Conservation (phyloP, 2,888 invertebrate species). For the Charanyca ferruginea region DNA sequence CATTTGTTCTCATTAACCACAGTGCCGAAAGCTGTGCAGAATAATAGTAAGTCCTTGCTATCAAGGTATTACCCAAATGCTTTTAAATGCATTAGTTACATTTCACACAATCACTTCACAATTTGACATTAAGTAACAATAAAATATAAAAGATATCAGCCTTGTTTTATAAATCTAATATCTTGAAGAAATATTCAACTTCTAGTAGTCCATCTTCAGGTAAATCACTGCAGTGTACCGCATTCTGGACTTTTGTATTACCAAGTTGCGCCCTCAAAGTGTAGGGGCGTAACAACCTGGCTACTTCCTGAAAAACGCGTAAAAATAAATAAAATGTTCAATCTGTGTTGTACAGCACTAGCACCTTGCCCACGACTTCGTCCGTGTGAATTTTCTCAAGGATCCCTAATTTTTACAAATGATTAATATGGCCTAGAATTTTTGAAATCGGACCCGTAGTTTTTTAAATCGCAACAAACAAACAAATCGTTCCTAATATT, state of each 20-base stretch:
- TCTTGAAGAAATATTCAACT: constrained; percentile 95
- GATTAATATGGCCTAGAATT: no score
- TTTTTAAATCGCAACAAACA: no score
- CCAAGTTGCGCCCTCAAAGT: constrained; percentile 97
- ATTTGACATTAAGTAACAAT: constrained; percentile 55
- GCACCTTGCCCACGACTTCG: no score
- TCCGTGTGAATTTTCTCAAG: no score
- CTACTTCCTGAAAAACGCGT: constrained; percentile 93
- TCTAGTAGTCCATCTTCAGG: constrained; percentile 96
- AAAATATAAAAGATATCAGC: constrained; percentile 53
- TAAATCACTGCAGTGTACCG: constrained; percentile 98
- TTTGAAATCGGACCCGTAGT: no score
- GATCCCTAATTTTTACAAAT: no score
- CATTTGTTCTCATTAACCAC: not conserved
- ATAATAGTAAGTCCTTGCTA: constrained; percentile 12
- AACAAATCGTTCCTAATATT: no score
- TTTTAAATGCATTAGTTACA: constrained; percentile 23
- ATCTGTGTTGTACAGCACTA: no score
- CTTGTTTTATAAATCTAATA: constrained; percentile 86
- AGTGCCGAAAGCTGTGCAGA: constrained; percentile 7
- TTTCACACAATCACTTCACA: constrained; percentile 41
- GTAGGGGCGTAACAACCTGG: constrained; percentile 95
- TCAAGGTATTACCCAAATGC: not conserved
- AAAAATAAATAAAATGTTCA: not conserved
- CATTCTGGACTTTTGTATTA: constrained; percentile 95